Base-by-base conservation (phyloP, 2,888 invertebrate genomes). In the Cheilosia grossa region DNA sequence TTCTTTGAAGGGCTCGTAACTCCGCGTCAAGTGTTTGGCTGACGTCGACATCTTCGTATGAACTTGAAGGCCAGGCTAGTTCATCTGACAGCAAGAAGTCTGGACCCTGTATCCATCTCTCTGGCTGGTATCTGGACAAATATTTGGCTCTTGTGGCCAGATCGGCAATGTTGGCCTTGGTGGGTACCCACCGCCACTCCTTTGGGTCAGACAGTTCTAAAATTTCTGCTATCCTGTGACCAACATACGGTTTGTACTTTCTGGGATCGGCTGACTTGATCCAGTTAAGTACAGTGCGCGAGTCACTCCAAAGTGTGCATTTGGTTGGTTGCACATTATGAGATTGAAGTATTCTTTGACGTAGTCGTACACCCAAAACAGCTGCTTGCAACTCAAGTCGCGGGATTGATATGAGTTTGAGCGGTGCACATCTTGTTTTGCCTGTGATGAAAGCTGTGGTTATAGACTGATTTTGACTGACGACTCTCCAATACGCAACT, bases 121-220 rank as follows among this genome's bases (percentile, higher is more conserved):
- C 49, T 3, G 33, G 9, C 13, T n/a, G 15, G 13, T 24, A 70
- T 10, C 19, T 33, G 15, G 37, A n/a, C 15, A 56, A 7, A 13
- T 24, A 47, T 19, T 15, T 58, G 30, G 30, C 30, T 7, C 30
- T 30, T 30, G 30, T 58, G 27, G 74, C 69, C 6, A 24, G 15
- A 53, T 53, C 24, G 24, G 30, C 30, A 21, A 53, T 15, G 21
- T 9, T 15, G 4, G n/a, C 4, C n/a, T 42, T 42, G 15, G 7
- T 53, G 24, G 75, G 59, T 3, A 82, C 51, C 81, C 81, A 81
- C 1, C 63, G 54, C 81, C 81, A 75, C 44, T 63, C 42, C 0
- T 10, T 21, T 17, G 17, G 30, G 5, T 47, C n/a, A 2, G 40
- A 80, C n/a, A 30, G 30, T 7, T 30, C 30, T 7, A 30, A 9